Conservation (phyloP, 2,797 vertebrate species). For the Pagetopsis macropterus region DNA sequence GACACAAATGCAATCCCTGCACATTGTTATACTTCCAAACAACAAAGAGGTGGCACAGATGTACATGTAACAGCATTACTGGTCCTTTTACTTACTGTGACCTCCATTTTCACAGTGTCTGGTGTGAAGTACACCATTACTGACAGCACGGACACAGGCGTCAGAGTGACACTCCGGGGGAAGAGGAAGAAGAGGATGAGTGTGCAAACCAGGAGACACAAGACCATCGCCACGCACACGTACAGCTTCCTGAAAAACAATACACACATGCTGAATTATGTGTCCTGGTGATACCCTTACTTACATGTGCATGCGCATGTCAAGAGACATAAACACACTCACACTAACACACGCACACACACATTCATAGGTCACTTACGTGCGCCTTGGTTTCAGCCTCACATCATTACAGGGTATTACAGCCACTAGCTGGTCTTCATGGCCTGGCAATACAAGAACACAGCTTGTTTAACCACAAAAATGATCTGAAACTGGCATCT, state of each 20-base stretch:
- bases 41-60: neutral
- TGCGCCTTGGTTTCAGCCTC: constrained; percentile 88
- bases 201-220: constrained; percentile 82
- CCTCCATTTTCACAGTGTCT: constrained; percentile 71
- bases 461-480: neutral
- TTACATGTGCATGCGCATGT: neutral
- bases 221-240: constrained; percentile 82
- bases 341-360: neutral
- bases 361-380: constrained; percentile 77
- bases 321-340: neutral
- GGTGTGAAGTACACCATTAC: constrained; percentile 78
- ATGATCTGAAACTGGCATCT: neutral
- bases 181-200: constrained; percentile 90
- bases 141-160: constrained; percentile 84
- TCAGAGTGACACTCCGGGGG: constrained; percentile 84
- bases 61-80: no score
- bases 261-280: neutral
- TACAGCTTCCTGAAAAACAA: constrained; percentile 86
- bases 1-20: neutral
- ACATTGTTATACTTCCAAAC: neutral
- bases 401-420: constrained; percentile 92
- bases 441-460: constrained; percentile 74
- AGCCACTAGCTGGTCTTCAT: constrained; percentile 89
- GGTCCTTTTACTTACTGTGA: constrained; percentile 79
- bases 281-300: neutral